Evolutionary conservation across 2,113 vertebrate species (phyloP).

Genomic region (Cepphus grylle): DNA sequence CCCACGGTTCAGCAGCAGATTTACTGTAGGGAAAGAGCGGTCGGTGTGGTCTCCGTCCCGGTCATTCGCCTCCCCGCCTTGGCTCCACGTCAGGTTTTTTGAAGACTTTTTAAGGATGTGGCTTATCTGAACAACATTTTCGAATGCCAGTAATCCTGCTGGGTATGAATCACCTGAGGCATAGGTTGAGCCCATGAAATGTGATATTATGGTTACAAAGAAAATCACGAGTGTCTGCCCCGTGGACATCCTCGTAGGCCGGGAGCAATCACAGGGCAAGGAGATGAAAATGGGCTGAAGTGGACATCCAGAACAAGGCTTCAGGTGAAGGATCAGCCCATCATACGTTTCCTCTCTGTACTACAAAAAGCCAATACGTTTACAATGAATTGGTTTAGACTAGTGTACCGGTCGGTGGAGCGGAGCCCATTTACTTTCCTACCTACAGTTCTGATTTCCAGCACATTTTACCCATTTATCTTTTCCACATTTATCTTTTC

Average conservation of each 20-base stretch:
- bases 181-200: background rate
- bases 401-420: background rate
- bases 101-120: background rate
- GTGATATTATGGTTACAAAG: background rate
- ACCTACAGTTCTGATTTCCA: background rate
- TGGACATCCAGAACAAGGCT: background rate
- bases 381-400: background rate
- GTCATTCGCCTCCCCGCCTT: background rate
- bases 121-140: conserved; percentile 2
- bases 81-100: background rate
- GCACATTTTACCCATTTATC: background rate
- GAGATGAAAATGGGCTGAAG: background rate
- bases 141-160: background rate
- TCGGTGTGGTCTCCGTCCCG: background rate
- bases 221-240: background rate
- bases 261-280: background rate
- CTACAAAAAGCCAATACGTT: background rate
- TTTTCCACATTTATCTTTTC: background rate
- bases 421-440: background rate
- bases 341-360: background rate
- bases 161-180: background rate
- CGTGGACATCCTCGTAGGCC: accelerated
- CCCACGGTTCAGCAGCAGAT: background rate
- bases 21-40: background rate
- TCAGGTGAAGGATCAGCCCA: background rate